These are phyloP conservation scores for Dendrolimus pini DNA, from an alignment of 2,888 invertebrate genomes.

Conservation along the genomic window DNA sequence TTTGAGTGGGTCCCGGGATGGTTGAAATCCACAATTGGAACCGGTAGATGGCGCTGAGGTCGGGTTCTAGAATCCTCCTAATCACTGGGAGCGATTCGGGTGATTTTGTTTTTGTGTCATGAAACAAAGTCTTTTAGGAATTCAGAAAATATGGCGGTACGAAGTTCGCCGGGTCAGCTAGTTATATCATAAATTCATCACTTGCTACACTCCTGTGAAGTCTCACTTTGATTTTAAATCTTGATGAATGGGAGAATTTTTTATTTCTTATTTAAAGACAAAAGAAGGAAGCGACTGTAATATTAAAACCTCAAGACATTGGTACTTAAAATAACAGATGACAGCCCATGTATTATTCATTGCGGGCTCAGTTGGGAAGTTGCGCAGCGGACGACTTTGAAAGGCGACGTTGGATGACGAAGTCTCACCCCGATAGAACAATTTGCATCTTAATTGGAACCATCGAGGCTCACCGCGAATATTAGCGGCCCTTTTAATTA, in stretches of 20 bases:
- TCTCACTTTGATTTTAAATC: neutral
- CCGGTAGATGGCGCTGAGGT: too few species aligned
- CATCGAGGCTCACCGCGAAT: conserved; percentile 25
- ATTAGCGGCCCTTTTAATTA: conserved; percentile 31
- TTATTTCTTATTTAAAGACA: neutral
- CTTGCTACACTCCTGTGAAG: too few species aligned
- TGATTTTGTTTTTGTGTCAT: too few species aligned
- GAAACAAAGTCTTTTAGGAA: too few species aligned
- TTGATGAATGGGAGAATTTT: neutral
- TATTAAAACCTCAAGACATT: conserved; percentile 44
- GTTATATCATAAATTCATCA: too few species aligned
- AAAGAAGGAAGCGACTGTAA: neutral
- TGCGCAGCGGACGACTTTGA: conserved; percentile 35
- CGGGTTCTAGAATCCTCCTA: too few species aligned
- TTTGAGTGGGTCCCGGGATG: too few species aligned
- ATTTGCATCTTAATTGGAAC: conserved; percentile 60
- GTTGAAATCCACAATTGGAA: too few species aligned
- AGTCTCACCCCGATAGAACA: conserved; percentile 7
- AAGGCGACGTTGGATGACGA: conserved; percentile 18
- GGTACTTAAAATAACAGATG: conserved; percentile 58
- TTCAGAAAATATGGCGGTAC: too few species aligned
- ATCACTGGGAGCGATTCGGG: too few species aligned
- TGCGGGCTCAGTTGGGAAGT: conserved; percentile 18
- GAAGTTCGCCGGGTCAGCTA: too few species aligned
- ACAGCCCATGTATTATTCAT: conserved; percentile 61